Percentiles rank a stretch among this genome's conserved stretches.
phyloP scores from a whole-genome alignment of 2,113 vertebrate species.

The Paramisgurnus dabryanus region DNA sequence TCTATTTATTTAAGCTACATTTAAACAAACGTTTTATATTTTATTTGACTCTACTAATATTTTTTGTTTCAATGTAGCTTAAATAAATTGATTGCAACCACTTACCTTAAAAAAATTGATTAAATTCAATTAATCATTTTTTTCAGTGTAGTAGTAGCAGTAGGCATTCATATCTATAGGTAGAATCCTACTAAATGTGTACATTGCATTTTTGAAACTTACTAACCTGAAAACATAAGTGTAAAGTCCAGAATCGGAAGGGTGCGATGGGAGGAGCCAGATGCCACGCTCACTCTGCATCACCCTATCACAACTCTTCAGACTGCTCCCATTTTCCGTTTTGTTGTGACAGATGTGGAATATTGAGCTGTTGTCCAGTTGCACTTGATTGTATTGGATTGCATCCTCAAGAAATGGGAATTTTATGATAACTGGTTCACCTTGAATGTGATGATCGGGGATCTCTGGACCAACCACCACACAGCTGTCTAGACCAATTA shows the following conservation, averaged over 20 bases:
- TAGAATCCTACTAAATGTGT: too few species aligned
- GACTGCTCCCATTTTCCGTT: conserved; percentile 48
- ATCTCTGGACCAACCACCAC: conserved; percentile 57
- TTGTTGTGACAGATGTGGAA: conserved; percentile 55
- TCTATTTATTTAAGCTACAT: too few species aligned
- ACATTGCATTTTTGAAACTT: not conserved
- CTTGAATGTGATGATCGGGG: conserved; percentile 66
- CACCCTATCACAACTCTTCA: conserved; percentile 61
- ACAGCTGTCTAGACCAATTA: conserved; percentile 63
- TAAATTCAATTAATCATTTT: too few species aligned
- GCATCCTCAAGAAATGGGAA: conserved; percentile 66
- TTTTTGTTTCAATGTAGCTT: too few species aligned
- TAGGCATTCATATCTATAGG: too few species aligned
- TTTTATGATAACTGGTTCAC: conserved; percentile 80
- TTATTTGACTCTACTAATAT: too few species aligned
- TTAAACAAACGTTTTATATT: too few species aligned
- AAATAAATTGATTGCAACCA: too few species aligned
- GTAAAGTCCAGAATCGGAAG: conserved; percentile 82
- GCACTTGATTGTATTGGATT: conserved; percentile 54
- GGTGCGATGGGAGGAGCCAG: conserved; percentile 82
- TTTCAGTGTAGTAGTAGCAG: too few species aligned
- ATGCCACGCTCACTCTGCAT: conserved; percentile 63
- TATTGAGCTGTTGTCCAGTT: conserved; percentile 20
- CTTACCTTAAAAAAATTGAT: too few species aligned
- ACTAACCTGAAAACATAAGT: conserved; percentile 78